Evolutionary conservation across 2,113 vertebrate genomes (phyloP).

Genomic region (Strix aluco): DNA sequence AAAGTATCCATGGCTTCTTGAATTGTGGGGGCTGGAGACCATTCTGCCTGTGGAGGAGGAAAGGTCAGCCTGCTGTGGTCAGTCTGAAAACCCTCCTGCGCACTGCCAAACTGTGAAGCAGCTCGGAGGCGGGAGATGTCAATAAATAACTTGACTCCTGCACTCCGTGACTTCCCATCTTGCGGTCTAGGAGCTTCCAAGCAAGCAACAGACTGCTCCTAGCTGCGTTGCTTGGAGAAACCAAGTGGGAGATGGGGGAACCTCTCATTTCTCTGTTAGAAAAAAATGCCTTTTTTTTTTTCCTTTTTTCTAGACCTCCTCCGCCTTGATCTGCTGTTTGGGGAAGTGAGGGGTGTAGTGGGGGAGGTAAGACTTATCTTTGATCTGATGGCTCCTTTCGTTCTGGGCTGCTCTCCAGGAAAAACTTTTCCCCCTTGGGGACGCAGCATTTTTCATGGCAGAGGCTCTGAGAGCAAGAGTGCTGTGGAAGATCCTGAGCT

Average conservation of each 20-base stretch:
- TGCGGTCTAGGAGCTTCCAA: not conserved
- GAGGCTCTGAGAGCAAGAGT: not conserved
- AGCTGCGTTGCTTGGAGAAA: not conserved
- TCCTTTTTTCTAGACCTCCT: not conserved
- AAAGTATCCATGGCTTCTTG: not conserved
- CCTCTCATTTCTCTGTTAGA: not conserved
- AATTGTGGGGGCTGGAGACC: not conserved
- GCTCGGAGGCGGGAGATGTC: not conserved
- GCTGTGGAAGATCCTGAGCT: not conserved
- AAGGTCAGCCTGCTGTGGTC: slow-evolving; percentile 3
- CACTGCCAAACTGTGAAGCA: not conserved
- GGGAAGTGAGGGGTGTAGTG: slow-evolving; percentile 10
- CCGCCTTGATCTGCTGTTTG: not conserved
- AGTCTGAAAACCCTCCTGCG: not conserved
- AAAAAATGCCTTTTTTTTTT: not conserved
- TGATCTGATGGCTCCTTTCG: slow-evolving; percentile 12
- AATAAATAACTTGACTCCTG: slow-evolving; percentile 8
- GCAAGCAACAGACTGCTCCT: not conserved
- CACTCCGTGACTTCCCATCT: not conserved
- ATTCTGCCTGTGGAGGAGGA: not conserved
- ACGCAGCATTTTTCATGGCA: not conserved
- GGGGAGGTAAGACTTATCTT: slow-evolving; percentile 34
- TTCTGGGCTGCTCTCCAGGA: slow-evolving; percentile 28
- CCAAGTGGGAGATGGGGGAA: not conserved
- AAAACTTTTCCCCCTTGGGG: not conserved